Evolutionary conservation across 23 tunicate species (phyloP).

Genomic region (Halocynthia roretzi): DNA sequence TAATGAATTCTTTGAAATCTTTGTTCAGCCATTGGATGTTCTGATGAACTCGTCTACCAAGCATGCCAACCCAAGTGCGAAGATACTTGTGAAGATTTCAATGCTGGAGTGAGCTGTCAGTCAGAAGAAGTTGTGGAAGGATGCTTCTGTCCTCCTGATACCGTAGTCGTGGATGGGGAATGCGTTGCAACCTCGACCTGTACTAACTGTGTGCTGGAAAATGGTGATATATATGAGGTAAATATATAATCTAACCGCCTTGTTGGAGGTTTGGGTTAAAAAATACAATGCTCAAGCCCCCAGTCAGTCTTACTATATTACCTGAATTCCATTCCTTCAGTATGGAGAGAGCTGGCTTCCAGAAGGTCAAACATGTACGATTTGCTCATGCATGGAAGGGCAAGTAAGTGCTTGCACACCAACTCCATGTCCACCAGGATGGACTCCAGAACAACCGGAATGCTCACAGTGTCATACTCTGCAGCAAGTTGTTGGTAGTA

Average conservation of each 20-base stretch:
- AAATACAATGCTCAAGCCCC: no score
- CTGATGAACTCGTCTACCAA: conserved; percentile 52
- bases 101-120: conserved; percentile 37
- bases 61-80: conserved; percentile 86
- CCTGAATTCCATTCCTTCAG: conserved; percentile 2
- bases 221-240: conserved; percentile 30
- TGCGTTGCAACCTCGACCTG: conserved; percentile 41
- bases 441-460: conserved; percentile 42
- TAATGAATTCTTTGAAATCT: background rate
- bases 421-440: conserved; percentile 52
- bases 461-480: conserved; percentile 54
- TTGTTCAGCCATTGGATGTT: conserved; percentile 60
- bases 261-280: background rate
- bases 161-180: conserved; percentile 49
- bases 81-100: conserved; percentile 43
- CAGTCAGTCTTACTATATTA: no score
- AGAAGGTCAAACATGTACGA: conserved; percentile 43
- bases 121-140: conserved; percentile 70
- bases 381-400: conserved; percentile 75
- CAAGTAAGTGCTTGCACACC: conserved; percentile 48
- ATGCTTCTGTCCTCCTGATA: conserved; percentile 88
- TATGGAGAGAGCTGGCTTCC: conserved; percentile 78
- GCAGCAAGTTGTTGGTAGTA: conserved; percentile 50
- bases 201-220: conserved; percentile 68
- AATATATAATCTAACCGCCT: background rate